Conservation (phyloP, 2,888 invertebrate genomes). For the Torymus auratus region DNA sequence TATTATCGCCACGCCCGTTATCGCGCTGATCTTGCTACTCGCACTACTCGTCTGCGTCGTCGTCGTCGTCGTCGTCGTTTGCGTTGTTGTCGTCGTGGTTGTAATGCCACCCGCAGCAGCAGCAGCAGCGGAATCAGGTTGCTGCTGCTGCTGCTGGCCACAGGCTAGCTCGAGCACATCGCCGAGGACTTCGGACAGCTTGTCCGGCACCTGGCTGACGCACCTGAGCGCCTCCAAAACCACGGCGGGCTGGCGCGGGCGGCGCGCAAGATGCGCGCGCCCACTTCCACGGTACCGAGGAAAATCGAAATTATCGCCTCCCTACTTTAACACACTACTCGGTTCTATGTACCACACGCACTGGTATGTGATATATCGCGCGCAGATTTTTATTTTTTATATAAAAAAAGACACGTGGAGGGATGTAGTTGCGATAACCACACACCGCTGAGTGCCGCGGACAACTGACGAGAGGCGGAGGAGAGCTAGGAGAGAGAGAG, state of each 20-base stretch:
- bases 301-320: no score
- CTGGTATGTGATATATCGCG: no score
- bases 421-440: no score
- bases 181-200: slow-evolving; percentile 73
- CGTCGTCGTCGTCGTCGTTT: neutral
- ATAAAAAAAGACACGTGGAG: no score
- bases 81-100: slow-evolving; percentile 4
- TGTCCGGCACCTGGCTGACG: slow-evolving; percentile 73
- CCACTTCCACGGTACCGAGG: slow-evolving; percentile 42
- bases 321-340: no score
- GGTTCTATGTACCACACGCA: no score
- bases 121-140: no score
- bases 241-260: slow-evolving; percentile 54
- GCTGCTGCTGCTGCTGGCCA: slow-evolving; percentile 56
- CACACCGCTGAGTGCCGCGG: no score
- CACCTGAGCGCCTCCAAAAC: slow-evolving; percentile 71
- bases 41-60: slow-evolving; percentile 21
- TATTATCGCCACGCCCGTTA: slow-evolving; percentile 71
- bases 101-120: neutral
- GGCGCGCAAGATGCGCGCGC: slow-evolving; percentile 57
- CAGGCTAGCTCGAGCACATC: slow-evolving; percentile 75
- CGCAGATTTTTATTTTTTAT: no score
- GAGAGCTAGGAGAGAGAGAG: no score
- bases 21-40: slow-evolving; percentile 68
- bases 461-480: no score